Conservation (phyloP, 2,888 invertebrate genomes). For the Chymomyza amoena region DNA sequence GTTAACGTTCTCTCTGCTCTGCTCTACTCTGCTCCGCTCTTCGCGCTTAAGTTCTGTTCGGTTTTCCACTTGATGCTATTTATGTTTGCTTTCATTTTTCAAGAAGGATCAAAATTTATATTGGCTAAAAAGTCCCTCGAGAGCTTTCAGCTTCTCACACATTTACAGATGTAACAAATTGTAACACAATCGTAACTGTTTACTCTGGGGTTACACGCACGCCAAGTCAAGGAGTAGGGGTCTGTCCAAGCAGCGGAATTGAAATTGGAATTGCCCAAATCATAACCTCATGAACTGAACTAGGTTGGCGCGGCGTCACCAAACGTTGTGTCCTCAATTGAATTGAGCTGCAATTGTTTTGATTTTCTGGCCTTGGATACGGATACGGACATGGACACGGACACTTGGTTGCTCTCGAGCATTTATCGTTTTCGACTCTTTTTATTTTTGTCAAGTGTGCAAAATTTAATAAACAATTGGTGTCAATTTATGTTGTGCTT, state of each 20-base stretch:
- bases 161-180: constrained; percentile 78
- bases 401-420: constrained; percentile 18
- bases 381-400: constrained; percentile 24
- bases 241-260: background rate
- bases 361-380: constrained; percentile 57
- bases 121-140: constrained; percentile 78
- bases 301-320: constrained; percentile 26
- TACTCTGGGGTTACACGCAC: constrained; percentile 49
- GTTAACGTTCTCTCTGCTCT: constrained; percentile 54
- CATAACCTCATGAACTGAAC: constrained; percentile 71
- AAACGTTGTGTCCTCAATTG: constrained; percentile 44
- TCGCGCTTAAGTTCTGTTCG: background rate
- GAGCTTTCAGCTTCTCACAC: constrained; percentile 73
- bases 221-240: background rate
- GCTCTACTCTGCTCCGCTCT: background rate
- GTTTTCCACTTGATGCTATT: constrained; percentile 70
- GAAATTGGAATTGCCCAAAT: constrained; percentile 36
- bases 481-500: constrained; percentile 48
- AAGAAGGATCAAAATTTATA: constrained; percentile 77
- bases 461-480: constrained; percentile 70
- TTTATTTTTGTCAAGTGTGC: constrained; percentile 61
- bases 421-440: constrained; percentile 29
- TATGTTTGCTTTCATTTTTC: constrained; percentile 76
- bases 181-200: constrained; percentile 75
- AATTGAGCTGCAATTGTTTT: constrained; percentile 67